Evolutionary conservation across 2,888 invertebrate species (phyloP).

Genomic region (Dendrolimus pini): DNA sequence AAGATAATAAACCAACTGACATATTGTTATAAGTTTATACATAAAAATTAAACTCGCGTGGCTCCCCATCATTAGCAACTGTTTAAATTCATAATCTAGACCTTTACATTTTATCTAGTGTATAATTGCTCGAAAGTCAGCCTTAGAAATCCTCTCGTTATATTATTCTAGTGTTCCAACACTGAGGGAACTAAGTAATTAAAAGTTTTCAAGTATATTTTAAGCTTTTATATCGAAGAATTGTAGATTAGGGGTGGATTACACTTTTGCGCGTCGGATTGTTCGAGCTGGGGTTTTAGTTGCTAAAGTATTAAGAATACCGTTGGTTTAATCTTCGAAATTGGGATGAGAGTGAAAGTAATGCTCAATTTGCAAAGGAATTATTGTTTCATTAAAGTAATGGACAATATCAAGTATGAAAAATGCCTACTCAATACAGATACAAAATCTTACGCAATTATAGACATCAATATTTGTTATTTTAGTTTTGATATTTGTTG

Average conservation of each 20-base stretch:
- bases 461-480: no score
- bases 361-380: no score
- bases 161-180: not conserved
- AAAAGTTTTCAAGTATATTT: not conserved
- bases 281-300: not conserved
- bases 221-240: not conserved
- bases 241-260: not conserved
- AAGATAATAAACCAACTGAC: not conserved
- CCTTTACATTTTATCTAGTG: not conserved
- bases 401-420: no score
- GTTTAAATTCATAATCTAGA: not conserved
- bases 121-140: not conserved
- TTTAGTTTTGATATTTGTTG: no score
- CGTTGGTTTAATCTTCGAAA: not conserved
- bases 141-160: not conserved
- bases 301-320: not conserved
- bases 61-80: not conserved
- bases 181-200: not conserved
- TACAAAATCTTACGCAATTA: no score
- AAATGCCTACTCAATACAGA: no score
- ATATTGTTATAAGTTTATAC: not conserved
- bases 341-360: no score
- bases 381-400: no score
- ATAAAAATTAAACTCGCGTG: not conserved
- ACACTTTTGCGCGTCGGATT: not conserved